Percentiles rank a stretch among this genome's conserved stretches.
Conservation (phyloP, 37 sponge, comb jelly and placozoan genomes). For the Aplysina aerophoba region DNA sequence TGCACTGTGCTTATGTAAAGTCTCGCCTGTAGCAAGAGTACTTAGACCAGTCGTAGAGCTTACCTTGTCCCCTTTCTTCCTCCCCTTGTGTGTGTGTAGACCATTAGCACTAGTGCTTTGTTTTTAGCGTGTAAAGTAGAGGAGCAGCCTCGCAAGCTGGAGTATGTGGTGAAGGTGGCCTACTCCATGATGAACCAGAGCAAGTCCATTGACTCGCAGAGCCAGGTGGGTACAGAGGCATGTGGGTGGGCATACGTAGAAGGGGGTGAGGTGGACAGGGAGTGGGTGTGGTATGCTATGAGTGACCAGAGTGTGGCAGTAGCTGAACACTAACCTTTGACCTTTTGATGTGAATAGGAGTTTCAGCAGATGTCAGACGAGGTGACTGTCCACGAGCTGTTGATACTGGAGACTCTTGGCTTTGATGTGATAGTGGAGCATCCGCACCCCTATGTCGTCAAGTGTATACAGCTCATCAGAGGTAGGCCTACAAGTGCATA, state of each 20-base stretch:
- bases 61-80: background rate
- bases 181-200: conserved; percentile 55
- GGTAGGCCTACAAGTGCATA: conserved; percentile 42
- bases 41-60: no score
- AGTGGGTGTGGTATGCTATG: no score
- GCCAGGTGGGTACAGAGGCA: no score
- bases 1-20: no score
- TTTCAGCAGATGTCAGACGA: conserved; percentile 73
- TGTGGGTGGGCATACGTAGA: no score
- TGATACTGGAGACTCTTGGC: conserved; percentile 88
- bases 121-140: conserved; percentile 96
- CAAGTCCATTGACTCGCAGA: conserved; percentile 6
- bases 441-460: conserved; percentile 93
- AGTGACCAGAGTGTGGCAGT: no score
- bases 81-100: conserved; percentile 39
- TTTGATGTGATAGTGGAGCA: conserved; percentile 94
- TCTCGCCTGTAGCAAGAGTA: no score
- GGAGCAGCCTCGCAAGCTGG: conserved; percentile 93
- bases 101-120: conserved; percentile 80
- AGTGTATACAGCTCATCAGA: conserved; percentile 78
- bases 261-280: no score
- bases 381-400: conserved; percentile 73
- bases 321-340: no score
- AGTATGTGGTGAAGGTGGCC: conserved; percentile 79
- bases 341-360: no score